A percentile compares a stretch with the other conserved stretches of the same genome.
Conservation (phyloP, 1,140 invertebrate species). For the Conopomorpha cramerella region DNA sequence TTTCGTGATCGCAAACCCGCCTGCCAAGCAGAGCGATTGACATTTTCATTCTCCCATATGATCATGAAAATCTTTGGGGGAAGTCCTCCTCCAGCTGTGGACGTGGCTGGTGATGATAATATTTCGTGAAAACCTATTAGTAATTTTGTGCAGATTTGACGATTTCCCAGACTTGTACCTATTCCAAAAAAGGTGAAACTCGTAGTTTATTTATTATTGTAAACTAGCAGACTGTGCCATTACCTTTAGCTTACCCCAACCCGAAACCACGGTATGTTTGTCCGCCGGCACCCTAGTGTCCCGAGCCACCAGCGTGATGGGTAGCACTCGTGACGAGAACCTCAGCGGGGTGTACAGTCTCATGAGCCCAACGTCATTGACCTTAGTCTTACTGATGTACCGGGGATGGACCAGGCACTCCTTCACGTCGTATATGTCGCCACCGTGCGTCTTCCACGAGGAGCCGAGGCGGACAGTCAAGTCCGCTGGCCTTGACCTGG, state of each 20-base stretch:
- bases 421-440: constrained; percentile 45
- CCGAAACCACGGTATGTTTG: constrained; percentile 31
- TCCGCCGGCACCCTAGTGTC: constrained; percentile 19
- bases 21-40: too few relatives aligned
- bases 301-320: constrained; percentile 25
- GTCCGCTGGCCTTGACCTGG: constrained; percentile 23
- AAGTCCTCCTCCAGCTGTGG: too few relatives aligned
- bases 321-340: constrained; percentile 30
- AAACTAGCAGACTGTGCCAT: too few relatives aligned
- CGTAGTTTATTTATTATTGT: too few relatives aligned
- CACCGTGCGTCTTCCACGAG: constrained; percentile 43
- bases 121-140: too few relatives aligned
- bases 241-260: constrained; percentile 43
- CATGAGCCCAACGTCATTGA: constrained; percentile 34
- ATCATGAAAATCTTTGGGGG: too few relatives aligned
- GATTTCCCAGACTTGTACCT: too few relatives aligned
- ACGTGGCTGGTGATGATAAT: too few relatives aligned
- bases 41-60: too few relatives aligned
- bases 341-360: constrained; percentile 30
- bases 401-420: constrained; percentile 33
- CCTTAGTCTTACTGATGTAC: constrained; percentile 30
- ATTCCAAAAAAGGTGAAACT: too few relatives aligned
- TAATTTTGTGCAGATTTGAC: too few relatives aligned
- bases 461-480: constrained; percentile 38
- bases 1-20: too few relatives aligned